These are phyloP conservation scores for Dromaius novaehollandiae DNA, from an alignment of 2,113 vertebrate species.

Conservation along the genomic window DNA sequence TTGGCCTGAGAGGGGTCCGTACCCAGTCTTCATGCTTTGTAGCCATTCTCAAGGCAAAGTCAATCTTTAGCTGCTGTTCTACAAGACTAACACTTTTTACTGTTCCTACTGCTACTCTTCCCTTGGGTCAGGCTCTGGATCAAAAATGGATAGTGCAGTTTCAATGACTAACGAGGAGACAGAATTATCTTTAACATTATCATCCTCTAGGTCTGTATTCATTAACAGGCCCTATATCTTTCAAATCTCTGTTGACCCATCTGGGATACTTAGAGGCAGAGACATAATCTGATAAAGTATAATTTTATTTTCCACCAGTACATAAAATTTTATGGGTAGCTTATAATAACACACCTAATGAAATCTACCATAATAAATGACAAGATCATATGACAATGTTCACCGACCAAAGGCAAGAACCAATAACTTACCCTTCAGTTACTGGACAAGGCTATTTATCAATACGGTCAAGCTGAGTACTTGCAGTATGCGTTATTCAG, in stretches of 20 bases:
- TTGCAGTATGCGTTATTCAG: neutral
- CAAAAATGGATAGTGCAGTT: neutral
- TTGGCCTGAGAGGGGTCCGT: neutral
- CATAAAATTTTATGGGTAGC: constrained; percentile 42
- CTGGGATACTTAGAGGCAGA: constrained; percentile 49
- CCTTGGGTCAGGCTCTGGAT: neutral
- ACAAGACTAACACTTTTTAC: neutral
- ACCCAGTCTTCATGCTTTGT: neutral
- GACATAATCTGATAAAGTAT: constrained; percentile 55
- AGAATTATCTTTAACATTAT: neutral
- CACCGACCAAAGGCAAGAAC: constrained; percentile 52
- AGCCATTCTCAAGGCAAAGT: neutral
- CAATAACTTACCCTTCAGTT: constrained; percentile 14
- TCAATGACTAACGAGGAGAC: neutral
- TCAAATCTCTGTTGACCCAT: constrained; percentile 28
- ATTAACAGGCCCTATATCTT: constrained; percentile 42
- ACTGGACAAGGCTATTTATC: constrained; percentile 21
- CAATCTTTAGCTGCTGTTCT: neutral
- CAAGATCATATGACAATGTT: neutral
- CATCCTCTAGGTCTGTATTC: neutral
- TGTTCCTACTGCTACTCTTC: neutral
- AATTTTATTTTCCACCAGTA: constrained; percentile 57
- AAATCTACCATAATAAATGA: constrained; percentile 62
- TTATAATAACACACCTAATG: constrained; percentile 61
- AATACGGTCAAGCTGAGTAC: neutral